phyloP scores from a whole-genome alignment of 2,797 vertebrate genomes.

The Onychomys leucogaster region DNA sequence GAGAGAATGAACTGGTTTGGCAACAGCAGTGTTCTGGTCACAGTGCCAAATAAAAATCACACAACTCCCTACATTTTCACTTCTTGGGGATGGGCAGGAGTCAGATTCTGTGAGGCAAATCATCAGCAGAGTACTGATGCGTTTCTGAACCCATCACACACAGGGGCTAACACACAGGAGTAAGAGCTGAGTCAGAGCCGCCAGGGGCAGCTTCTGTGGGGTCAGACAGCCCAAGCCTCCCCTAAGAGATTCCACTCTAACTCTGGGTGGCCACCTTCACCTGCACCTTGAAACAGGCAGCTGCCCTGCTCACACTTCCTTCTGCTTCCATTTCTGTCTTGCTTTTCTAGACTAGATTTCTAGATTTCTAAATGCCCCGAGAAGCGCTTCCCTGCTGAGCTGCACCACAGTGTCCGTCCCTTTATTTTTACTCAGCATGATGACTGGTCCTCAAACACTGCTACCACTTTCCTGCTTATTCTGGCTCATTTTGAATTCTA shows the following conservation, averaged over 20 bases:
- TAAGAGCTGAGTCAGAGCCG: background rate
- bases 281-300: background rate
- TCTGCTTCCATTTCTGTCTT: background rate
- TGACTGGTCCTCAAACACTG: background rate
- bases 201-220: background rate
- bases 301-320: background rate
- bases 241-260: background rate
- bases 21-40: background rate
- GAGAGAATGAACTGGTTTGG: background rate
- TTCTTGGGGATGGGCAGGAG: background rate
- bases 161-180: background rate
- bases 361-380: background rate
- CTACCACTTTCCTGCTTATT: slow-evolving; percentile 22
- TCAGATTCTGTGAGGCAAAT: background rate
- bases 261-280: background rate
- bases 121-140: background rate
- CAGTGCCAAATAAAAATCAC: background rate
- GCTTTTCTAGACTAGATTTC: slow-evolving; percentile 26
- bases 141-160: background rate
- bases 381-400: background rate
- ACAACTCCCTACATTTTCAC: background rate
- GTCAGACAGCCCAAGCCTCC: background rate
- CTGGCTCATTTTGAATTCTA: slow-evolving; percentile 17
- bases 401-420: background rate
- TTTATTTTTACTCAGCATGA: background rate